Evolutionary conservation across 2,888 invertebrate species (phyloP).

Genomic region (Fragum sueziense): DNA sequence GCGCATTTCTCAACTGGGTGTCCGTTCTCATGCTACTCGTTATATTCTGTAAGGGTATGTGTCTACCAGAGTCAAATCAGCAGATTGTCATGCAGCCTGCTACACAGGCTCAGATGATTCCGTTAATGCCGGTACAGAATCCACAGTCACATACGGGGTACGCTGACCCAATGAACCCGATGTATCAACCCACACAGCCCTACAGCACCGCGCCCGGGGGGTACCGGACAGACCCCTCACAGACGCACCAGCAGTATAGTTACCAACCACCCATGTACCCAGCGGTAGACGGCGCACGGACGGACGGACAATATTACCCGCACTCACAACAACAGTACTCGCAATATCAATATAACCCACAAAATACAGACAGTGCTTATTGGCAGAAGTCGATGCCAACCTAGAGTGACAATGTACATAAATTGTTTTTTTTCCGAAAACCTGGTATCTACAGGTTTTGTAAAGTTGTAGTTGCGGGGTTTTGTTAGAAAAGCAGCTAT

Average conservation of each 20-base stretch:
- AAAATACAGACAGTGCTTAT: neutral
- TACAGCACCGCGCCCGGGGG: neutral
- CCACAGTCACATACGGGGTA: neutral
- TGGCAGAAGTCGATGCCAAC: conserved; percentile 6
- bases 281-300: neutral
- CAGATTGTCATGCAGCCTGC: neutral
- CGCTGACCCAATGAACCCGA: conserved; percentile 1
- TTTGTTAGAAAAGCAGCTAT: too few species aligned
- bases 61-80: neutral
- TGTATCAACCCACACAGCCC: conserved; percentile 4
- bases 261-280: conserved; percentile 15
- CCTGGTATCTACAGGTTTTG: too few species aligned
- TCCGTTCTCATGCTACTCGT: neutral
- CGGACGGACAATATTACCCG: conserved; percentile 15
- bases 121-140: conserved; percentile 13
- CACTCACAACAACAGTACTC: neutral
- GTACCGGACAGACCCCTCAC: neutral
- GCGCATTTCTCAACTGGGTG: neutral
- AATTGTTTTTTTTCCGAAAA: too few species aligned
- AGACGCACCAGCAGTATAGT: neutral
- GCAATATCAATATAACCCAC: neutral
- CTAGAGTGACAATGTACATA: too few species aligned
- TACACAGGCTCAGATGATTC: conserved; percentile 17
- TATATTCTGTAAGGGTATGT: conserved; percentile 9
- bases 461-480: too few species aligned